Evolutionary conservation across 2,888 invertebrate species (phyloP).

Genomic region (Tipula lateralis): DNA sequence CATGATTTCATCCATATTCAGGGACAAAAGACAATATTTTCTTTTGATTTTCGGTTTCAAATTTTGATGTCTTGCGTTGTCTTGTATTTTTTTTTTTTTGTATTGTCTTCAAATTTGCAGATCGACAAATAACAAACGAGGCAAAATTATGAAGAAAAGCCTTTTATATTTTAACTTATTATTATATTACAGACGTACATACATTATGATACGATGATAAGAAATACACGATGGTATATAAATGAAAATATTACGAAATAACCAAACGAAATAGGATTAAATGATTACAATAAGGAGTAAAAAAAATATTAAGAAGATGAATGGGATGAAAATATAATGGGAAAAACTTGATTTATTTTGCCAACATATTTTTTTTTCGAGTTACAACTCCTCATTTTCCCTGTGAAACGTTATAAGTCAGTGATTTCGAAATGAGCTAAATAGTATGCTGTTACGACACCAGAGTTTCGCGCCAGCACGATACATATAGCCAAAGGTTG

Average conservation of each 20-base stretch:
- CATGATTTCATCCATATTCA: neutral
- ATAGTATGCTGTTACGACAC: neutral
- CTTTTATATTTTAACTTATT: neutral
- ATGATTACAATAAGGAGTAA: conserved; percentile 2
- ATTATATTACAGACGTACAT: neutral
- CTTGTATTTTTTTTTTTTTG: neutral
- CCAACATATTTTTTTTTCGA: neutral
- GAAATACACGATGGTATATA: neutral
- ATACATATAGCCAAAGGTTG: neutral
- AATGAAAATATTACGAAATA: neutral
- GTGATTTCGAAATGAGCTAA: neutral
- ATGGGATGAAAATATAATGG: neutral
- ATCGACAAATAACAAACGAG: neutral
- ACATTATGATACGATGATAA: neutral
- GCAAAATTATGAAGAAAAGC: neutral
- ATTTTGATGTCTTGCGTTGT: neutral
- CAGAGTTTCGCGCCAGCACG: neutral
- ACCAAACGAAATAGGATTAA: conserved; percentile 13
- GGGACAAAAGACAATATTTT: neutral
- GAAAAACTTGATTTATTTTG: neutral
- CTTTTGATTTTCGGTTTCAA: neutral
- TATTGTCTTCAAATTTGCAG: neutral
- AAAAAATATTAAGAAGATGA: neutral
- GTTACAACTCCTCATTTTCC: neutral
- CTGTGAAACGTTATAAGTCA: neutral